Evolutionary conservation across 2,888 invertebrate genomes (phyloP), one percentile per base, ranked within the genome.

Genomic region (Xestia ashworthii): DNA sequence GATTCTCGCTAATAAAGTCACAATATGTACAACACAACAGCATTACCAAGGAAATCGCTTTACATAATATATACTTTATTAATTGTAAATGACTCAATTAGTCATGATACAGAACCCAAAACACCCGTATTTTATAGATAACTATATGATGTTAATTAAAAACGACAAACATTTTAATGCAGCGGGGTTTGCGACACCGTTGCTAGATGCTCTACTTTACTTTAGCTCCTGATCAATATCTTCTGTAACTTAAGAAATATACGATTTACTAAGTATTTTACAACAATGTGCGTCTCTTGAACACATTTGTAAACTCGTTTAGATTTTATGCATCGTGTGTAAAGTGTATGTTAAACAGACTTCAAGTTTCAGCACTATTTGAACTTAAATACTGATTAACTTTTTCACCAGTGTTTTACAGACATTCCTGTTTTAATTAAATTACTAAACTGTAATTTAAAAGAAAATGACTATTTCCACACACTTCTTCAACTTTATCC

Each of bases 31-130:
- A 91, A 91, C 91, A 92, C 89, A 90, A 91, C 91, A 94, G 93
- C 93, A 93, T 94, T 95, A 95, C 95, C 95, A 95, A 96, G 95
- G 94, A 96, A 92, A 94, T 94, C 91, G 95, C 94, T 95, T 95
- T 95, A 95, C 91, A 92, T 92, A 91, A 89, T 89, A 87, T 87
- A 92, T 91, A 91, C 87, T 85, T 91, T 90, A 91, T 90, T 92
- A 92, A 90, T 91, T 90, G 89, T 93, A 91, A 86, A 90, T 91
- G 92, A 84, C 92, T 92, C 89, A 88, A 90, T 88, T 92, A 93
- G 92, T 92, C 91, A 91, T 79, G 83, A 89, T 90, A 90, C 89
- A 92, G 80, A 88, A 90, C 86, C 91, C 91, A 91, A 91, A 90
- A 91, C 90, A 88, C 88, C 83, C 86, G 89, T 93, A 93, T 92